These are phyloP conservation scores for Neodiprion fabricii DNA, from an alignment of 1,140 invertebrate genomes.

Conservation along the genomic window DNA sequence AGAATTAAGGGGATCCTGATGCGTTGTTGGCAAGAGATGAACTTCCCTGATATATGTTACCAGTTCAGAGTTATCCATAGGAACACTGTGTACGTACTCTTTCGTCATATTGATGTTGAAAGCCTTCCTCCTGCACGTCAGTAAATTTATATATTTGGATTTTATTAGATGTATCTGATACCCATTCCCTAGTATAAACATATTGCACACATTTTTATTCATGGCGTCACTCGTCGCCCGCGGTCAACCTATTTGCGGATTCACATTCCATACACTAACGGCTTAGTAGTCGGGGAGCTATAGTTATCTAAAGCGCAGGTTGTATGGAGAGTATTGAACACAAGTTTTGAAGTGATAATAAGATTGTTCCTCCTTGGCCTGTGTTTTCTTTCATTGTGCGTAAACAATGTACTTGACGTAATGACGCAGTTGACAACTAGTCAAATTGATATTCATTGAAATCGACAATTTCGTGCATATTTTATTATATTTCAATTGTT, in stretches of 20 bases:
- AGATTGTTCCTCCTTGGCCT: too few species aligned
- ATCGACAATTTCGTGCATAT: too few species aligned
- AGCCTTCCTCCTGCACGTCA: constrained; percentile 51
- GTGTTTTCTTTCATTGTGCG: too few species aligned
- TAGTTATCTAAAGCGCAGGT: too few species aligned
- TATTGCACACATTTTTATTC: neutral
- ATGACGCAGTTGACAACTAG: too few species aligned
- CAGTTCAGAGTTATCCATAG: constrained; percentile 75
- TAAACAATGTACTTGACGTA: too few species aligned
- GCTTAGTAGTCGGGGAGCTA: neutral
- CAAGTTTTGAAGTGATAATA: too few species aligned
- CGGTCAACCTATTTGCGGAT: neutral
- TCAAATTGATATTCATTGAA: too few species aligned
- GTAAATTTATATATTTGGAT: neutral
- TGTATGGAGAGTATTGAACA: too few species aligned
- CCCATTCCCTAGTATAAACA: neutral
- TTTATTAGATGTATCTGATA: neutral
- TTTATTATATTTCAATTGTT: too few species aligned
- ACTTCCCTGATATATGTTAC: constrained; percentile 75
- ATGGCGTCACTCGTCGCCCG: neutral
- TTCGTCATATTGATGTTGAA: constrained; percentile 71
- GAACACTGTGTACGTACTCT: constrained; percentile 74
- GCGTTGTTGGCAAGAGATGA: constrained; percentile 61
- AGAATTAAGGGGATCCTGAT: constrained; percentile 49
- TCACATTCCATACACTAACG: neutral